These are phyloP conservation scores for Mixornis gularis DNA, from an alignment of 2,113 vertebrate genomes.

Conservation along the genomic window DNA sequence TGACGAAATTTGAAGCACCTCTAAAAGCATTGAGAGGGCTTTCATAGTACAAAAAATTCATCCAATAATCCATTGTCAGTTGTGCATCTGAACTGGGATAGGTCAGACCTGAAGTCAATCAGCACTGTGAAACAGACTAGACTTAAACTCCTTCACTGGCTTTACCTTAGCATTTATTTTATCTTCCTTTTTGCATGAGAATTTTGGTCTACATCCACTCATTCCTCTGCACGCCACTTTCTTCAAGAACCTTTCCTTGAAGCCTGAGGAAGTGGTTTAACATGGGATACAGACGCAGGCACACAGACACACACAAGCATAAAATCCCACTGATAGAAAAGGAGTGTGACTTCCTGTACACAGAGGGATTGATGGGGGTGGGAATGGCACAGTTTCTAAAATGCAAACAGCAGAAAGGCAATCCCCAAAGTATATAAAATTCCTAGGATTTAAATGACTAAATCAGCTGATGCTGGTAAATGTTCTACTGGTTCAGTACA, in stretches of 20 bases:
- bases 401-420: neutral
- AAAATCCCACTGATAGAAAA: neutral
- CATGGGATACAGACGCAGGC: neutral
- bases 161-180: neutral
- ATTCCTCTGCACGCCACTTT: neutral
- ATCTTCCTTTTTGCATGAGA: neutral
- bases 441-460: neutral
- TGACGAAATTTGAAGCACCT: neutral
- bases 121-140: neutral
- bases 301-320: neutral
- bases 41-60: neutral
- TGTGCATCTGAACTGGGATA: neutral
- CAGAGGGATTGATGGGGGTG: neutral
- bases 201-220: neutral
- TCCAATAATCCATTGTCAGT: neutral
- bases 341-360: slow-evolving; percentile 21
- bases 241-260: neutral
- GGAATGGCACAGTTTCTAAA: neutral
- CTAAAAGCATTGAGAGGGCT: neutral
- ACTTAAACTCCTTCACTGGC: neutral
- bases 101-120: neutral
- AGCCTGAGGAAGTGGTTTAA: slow-evolving; percentile 33
- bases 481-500: neutral
- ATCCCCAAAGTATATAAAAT: neutral
- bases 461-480: neutral